Base-by-base conservation (phyloP, 2,797 vertebrate genomes). In the Dromococcyx pavoninus region DNA sequence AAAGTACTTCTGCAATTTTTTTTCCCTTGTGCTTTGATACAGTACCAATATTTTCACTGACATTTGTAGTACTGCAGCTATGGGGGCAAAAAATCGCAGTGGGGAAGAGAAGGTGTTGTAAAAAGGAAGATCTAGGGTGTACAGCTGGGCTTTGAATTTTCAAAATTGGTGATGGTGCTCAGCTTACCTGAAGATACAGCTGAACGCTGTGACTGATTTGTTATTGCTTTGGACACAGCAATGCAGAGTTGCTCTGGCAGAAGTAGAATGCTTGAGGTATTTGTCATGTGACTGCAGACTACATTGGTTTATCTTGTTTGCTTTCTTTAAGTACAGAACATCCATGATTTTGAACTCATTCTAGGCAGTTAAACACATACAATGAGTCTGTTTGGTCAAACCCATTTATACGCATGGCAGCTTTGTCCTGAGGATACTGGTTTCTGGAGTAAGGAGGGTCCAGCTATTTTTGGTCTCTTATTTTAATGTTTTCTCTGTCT, bases 331-430 rank as follows among this genome's bases (percentile, higher is more conserved):
- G 28, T 46, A 33, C 56, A 48, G 61, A 84, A 16, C 46, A 39
- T 6, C 4, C 16, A 27, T 48, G 19, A 15, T 56, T 65, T 78
- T 75, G 23, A 61, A 41, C 32, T 22, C 18, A 17, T 27, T 75
- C 37, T 13, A 28, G 58, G 27, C 21, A 73, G 37, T 66, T 54
- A 13, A 82, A 43, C 27, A 35, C 48, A 5, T 14, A 33, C 0
- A 2, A 80, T 13, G 6, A 24, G n/a, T 39, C 30, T 0, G 0
- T 43, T 62, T 66, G 61, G 33, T 23, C 21, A 44, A 33, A 24
- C 7, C 17, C 0, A 1, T 69, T 76, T 72, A 27, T 57, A 37
- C 5, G 10, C 5, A 1, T 37, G 41, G 21, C 17, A 32, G n/a
- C 57, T 43, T 76, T 43, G 35, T 56, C 75, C 44, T 60, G 53